Base-by-base conservation (phyloP, 2,113 vertebrate genomes). In the Brachirus orientalis region DNA sequence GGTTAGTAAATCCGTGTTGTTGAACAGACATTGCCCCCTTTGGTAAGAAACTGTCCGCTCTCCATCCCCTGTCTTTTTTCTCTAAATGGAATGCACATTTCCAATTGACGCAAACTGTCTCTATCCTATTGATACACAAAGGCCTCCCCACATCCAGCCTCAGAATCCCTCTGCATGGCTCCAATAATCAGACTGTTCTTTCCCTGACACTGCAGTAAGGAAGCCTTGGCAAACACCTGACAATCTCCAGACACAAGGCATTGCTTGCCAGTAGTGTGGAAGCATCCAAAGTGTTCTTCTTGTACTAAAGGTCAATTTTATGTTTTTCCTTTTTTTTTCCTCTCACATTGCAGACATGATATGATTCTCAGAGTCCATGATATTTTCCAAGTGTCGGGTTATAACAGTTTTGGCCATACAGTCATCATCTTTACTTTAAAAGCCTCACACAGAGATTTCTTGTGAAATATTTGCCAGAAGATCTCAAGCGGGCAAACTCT, bases 61-160 rank as follows among this genome's bases (percentile, higher is more conserved):
- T 69, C 60, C 48, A 17, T 11, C 57, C 57, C 37, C 22, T 22
- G 38, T 40, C 10, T 48, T 13, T 54, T 48, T 28, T 72, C 60
- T 37, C 41, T 17, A 48, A 85, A 80, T 72, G 67, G 78, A 86
- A 81, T 80, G 63, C 70, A 80, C 54, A 22, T 85, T 80, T 88
- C 77, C 71, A 86, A 35, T 79, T 77, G 79, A 70, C 36, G 52
- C 62, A 82, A 62, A 68, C 62, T 63, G 56, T 69, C 59, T 22
- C 62, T 13, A 63, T 66, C 75, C 71, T 59, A 63, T 80, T 82
- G 64, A 73, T 82, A 69, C 77, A 71, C 36, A 53, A 38, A 69
- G 59, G 55, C 43, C 61, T 76, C 55, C 69, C 77, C 67, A 72
- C 58, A 61, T 55, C 54, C 72, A 75, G 66, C 57, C 36, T 54